A percentile compares a stretch with the other conserved stretches of the same genome.
phyloP scores from a whole-genome alignment of 35 echinoderm and acorn worm species.

The Ophiothrix spiculata region DNA sequence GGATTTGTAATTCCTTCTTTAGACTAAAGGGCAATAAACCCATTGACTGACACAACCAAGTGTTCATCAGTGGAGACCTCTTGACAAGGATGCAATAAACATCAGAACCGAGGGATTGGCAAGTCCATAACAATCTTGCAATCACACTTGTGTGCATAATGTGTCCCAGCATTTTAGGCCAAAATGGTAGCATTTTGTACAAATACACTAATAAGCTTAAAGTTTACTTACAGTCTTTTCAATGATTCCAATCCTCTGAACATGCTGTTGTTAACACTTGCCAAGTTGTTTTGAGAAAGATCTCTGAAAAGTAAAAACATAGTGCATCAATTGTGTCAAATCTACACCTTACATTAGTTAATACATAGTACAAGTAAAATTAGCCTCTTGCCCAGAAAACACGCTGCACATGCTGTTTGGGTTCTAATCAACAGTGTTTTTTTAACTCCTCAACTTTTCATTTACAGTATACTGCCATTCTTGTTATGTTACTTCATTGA shows the following conservation, averaged over 20 bases:
- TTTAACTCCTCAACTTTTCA: background rate
- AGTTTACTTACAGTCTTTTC: constrained; percentile 58
- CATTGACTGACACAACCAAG: too few species aligned
- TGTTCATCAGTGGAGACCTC: too few species aligned
- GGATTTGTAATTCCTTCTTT: too few species aligned
- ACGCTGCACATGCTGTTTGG: background rate
- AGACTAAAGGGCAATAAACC: too few species aligned
- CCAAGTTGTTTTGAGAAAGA: constrained; percentile 55
- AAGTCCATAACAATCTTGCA: background rate
- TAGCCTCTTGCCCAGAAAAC: background rate
- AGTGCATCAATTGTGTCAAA: background rate
- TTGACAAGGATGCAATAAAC: too few species aligned
- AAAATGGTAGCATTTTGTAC: too few species aligned
- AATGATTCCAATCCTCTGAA: constrained; percentile 51
- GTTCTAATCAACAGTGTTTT: background rate
- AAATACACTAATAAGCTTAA: too few species aligned
- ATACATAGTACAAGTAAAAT: background rate
- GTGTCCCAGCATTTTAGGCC: too few species aligned
- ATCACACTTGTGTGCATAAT: too few species aligned
- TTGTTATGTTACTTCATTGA: background rate
- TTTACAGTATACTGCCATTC: background rate
- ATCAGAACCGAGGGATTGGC: background rate
- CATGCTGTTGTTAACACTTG: constrained; percentile 69
- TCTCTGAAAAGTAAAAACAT: constrained; percentile 53
- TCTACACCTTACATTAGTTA: background rate